Base-by-base conservation (phyloP, 2,888 invertebrate genomes). In the Apantesis nais region DNA sequence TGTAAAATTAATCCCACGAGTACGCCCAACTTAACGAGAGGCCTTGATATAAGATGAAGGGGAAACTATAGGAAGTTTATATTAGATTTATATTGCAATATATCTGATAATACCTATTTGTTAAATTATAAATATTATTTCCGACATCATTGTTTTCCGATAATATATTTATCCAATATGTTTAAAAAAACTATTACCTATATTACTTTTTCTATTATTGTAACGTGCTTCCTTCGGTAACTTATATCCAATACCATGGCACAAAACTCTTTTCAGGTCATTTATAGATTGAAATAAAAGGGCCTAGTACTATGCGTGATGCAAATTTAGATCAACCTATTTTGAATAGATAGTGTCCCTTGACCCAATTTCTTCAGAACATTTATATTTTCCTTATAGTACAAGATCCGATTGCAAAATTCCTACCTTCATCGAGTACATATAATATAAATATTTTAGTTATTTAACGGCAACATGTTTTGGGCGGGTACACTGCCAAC, bases 341-440 rank as follows among this genome's bases (percentile, higher is more conserved):
- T 86, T 86, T 85, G 82, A 84, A 87, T 84, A 34, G 62, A 84
- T 74, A 73, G n/a, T 71, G 84, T 79, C n/a, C 89, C 87, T 89
- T 85, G 88, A 85, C 87, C 86, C 85, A 81, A 82, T 86, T 85
- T 85, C 82, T 82, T 61, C 67, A 72, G 62, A 25, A 12, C 11
- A 12, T 25, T 12, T 25, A 25, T 55, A 48, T 48, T 48, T 48
- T 48, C 48, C 22, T 48, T 48, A 48, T 48, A 48, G 22, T 22
- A 48, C 22, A 14, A 48, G 22, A 48, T 8, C 48, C 48, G 22
- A 22, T 22, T 48, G 48, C 22, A 48, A 48, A 48, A 22, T 48
- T 48, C 16, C 19, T 44, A 44, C 19, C 19, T 7, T 19, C 44
- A 44, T 44, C 22, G 48, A 22, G 44, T 48, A 48, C 7, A 48